Conservation (phyloP, 2,888 invertebrate genomes). For the Carcina quercana region DNA sequence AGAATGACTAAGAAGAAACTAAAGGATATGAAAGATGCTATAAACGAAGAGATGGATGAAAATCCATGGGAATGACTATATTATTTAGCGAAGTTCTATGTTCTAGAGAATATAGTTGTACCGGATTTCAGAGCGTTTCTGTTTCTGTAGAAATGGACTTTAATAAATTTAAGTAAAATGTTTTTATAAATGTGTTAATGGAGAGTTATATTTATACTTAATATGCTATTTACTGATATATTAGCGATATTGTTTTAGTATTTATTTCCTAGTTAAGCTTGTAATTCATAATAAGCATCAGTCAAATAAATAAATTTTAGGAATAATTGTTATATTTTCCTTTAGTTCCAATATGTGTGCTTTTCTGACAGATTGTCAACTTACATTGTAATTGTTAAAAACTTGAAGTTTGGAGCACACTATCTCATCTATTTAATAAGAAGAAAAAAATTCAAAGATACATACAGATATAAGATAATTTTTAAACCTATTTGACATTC, state of each 20-base stretch:
- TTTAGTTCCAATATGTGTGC: too few species aligned
- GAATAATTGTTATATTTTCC: too few species aligned
- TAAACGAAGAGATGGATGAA: constrained; percentile 52
- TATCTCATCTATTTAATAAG: too few species aligned
- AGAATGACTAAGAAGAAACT: constrained; percentile 49
- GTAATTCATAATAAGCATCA: background rate
- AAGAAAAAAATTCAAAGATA: too few species aligned
- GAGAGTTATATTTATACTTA: background rate
- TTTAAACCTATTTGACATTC: too few species aligned
- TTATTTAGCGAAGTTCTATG: constrained; percentile 59
- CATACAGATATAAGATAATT: too few species aligned
- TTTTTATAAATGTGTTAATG: background rate
- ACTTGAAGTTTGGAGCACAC: too few species aligned
- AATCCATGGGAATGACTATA: constrained; percentile 71
- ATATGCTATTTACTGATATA: background rate
- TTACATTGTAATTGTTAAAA: too few species aligned
- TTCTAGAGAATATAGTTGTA: constrained; percentile 51
- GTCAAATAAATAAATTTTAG: too few species aligned
- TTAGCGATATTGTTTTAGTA: background rate
- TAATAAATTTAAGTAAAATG: background rate
- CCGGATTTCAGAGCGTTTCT: constrained; percentile 54
- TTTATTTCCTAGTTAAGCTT: background rate
- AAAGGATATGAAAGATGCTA: constrained; percentile 43
- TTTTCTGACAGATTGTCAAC: too few species aligned
- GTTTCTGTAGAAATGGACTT: constrained; percentile 25